Conservation (phyloP, 2,113 vertebrate genomes). For the Xenopus laevis region DNA sequence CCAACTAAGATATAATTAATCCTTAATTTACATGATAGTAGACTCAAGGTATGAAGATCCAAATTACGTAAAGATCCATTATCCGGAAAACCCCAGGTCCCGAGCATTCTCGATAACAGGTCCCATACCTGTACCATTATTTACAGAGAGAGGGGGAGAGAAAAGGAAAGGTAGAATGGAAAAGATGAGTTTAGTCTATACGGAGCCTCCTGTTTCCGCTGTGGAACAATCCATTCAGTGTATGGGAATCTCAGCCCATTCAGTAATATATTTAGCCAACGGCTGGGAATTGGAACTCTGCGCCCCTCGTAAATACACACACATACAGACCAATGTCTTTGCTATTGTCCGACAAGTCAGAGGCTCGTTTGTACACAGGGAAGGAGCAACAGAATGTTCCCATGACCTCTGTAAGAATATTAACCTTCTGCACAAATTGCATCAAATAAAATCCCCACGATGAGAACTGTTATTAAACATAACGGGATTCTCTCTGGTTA, state of each 20-base stretch:
- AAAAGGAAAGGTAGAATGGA: no score
- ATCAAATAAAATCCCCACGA: background rate
- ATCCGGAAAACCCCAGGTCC: no score
- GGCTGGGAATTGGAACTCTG: conserved; percentile 3
- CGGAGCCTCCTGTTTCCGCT: background rate
- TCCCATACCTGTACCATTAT: no score
- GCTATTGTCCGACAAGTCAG: conserved; percentile 4
- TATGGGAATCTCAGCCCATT: background rate
- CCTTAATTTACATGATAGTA: no score
- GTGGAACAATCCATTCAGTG: background rate
- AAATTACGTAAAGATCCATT: no score
- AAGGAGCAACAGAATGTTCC: conserved; percentile 1
- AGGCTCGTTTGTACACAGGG: background rate
- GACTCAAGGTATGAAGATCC: no score
- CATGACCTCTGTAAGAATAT: conserved; percentile 24
- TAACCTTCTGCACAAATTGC: conserved; percentile 8
- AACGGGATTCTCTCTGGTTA: background rate
- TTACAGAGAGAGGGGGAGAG: no score
- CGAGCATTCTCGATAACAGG: no score
- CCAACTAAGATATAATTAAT: no score
- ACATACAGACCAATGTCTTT: background rate
- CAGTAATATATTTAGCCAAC: background rate
- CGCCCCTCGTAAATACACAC: conserved; percentile 4
- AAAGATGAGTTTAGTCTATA: no score
- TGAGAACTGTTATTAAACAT: background rate